Evolutionary conservation across 2,888 invertebrate species (phyloP).

Genomic region (Plagodis pulveraria): DNA sequence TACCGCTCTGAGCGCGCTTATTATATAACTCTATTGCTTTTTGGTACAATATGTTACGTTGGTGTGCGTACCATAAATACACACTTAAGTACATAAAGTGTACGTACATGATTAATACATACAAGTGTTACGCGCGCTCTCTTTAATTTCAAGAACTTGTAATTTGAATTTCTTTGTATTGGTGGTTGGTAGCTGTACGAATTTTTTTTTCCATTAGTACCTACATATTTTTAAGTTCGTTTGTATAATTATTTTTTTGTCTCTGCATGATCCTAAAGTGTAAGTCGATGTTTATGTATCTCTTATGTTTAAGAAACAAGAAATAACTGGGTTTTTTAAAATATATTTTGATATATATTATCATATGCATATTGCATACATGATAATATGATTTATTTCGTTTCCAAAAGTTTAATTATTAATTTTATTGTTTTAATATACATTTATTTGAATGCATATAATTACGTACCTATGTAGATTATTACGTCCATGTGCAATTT

Average conservation of each 20-base stretch:
- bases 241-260: neutral
- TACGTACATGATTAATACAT: too few relatives aligned
- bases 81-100: too few relatives aligned
- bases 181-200: constrained; percentile 44
- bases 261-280: constrained; percentile 8
- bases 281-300: constrained; percentile 26
- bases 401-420: constrained; percentile 7
- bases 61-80: too few relatives aligned
- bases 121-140: too few relatives aligned
- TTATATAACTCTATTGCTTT: too few relatives aligned
- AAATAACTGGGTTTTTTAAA: constrained; percentile 8
- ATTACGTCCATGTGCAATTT: constrained; percentile 59
- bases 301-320: constrained; percentile 14
- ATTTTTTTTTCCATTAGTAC: constrained; percentile 28
- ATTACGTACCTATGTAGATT: constrained; percentile 3
- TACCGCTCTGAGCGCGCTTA: too few relatives aligned
- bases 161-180: constrained; percentile 18
- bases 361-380: neutral
- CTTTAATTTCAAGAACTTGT: too few relatives aligned
- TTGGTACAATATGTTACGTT: too few relatives aligned
- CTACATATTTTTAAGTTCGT: constrained; percentile 3
- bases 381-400: constrained; percentile 4
- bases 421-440: neutral
- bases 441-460: constrained; percentile 6
- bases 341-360: constrained; percentile 15